Conservation (phyloP, 2,113 vertebrate species). For the Penelope pileata region DNA sequence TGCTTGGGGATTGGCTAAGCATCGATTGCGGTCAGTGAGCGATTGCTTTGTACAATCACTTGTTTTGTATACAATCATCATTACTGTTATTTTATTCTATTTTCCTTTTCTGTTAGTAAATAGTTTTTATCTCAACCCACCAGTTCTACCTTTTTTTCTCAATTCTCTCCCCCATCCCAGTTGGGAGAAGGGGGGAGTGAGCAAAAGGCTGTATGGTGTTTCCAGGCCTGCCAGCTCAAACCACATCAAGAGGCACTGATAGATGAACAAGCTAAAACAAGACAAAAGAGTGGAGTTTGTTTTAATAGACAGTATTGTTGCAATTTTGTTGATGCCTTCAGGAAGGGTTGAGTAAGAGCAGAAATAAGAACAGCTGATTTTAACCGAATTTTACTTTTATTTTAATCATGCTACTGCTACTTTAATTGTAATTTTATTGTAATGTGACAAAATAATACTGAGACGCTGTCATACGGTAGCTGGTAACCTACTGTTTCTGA, state of each 20-base stretch:
- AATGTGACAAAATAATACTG: not conserved
- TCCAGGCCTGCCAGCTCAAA: too few relatives aligned
- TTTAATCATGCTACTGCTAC: not conserved
- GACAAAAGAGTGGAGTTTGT: not conserved
- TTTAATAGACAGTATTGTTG: not conserved
- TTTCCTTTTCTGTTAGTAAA: too few relatives aligned
- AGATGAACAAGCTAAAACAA: constrained; percentile 24
- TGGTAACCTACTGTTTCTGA: constrained; percentile 35
- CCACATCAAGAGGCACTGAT: not conserved
- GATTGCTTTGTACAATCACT: too few relatives aligned
- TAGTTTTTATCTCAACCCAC: too few relatives aligned
- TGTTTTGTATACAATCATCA: too few relatives aligned
- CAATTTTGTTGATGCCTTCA: constrained; percentile 14
- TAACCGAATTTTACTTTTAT: not conserved
- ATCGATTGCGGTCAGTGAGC: too few relatives aligned
- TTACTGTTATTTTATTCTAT: too few relatives aligned
- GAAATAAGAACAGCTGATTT: constrained; percentile 11
- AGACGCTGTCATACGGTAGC: constrained; percentile 1
- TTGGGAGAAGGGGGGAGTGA: too few relatives aligned
- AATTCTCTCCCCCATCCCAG: too few relatives aligned
- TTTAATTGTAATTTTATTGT: not conserved
- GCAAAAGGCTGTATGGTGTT: too few relatives aligned
- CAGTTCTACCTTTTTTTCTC: too few relatives aligned
- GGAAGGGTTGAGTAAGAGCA: constrained; percentile 31
- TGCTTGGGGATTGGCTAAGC: too few relatives aligned